Base-by-base conservation (phyloP, 2,113 vertebrate species). In the Perca flavescens region DNA sequence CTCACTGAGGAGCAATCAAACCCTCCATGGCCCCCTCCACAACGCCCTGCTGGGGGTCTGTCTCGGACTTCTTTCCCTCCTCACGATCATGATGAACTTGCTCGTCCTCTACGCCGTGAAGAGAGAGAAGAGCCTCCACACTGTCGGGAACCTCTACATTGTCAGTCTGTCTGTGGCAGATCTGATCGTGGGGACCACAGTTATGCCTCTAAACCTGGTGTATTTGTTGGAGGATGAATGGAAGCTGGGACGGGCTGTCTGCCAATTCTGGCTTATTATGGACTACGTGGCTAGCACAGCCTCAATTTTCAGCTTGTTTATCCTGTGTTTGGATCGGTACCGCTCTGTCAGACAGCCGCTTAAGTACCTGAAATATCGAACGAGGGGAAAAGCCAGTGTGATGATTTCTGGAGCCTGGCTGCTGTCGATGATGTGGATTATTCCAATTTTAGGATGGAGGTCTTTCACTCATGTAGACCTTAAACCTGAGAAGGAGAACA, bases 261-360 rank as follows among this genome's bases (percentile, higher is more conserved):
- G 98, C 74, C 95, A 96, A 69, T 99, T 99, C 86, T 99, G 98
- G 98, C 93, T 99, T 7, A 98, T 98, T n/a, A 97, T 98, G 97
- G 98, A 99, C 79, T 99, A 99, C 0, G 97, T 99, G 57, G 98
- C 98, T 14, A 97, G 97, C 90, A 99, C 98, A 0, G 97, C 98
- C 0, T 99, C 98, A 0, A 99, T 99, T 46, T 98, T 99, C 83
- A 99, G 95, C 19, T 94, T 99, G 73, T 97, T 99, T 77, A 95
- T 98, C 54, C 71, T 99, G 61, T 99, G 98, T 87, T 79, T 99
- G 54, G 98, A 99, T 80, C 95, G 98, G 12, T 99, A 98, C 62
- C 97, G 96, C 47, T 99, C 98, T 0, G 96, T 99, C 40, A 96
- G 94, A 79, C 96, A 97, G 72, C 98, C 98, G 0, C 93, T 99